Conservation (phyloP, 53 echinoderm and acorn worm species). For the Hippasteria phrygiana region DNA sequence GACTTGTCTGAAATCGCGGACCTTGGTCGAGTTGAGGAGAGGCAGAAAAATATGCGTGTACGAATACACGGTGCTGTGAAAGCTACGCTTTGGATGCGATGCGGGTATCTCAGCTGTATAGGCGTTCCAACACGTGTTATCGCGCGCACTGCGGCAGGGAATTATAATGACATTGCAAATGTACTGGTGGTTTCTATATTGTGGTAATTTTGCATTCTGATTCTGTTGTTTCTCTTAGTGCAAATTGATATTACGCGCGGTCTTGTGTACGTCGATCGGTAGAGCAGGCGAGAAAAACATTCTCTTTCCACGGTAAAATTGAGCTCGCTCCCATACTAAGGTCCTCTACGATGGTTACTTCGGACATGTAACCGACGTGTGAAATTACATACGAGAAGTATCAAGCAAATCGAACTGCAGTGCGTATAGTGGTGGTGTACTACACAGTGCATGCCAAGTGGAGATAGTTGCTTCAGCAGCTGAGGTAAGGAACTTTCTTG, state of each 20-base stretch:
- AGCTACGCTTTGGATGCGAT: neutral
- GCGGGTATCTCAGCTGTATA: neutral
- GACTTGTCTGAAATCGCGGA: neutral
- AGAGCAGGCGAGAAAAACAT: neutral
- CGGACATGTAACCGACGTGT: constrained; percentile 16
- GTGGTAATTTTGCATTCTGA: neutral
- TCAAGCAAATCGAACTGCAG: too few relatives aligned
- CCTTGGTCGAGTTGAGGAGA: neutral
- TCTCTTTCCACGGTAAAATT: neutral
- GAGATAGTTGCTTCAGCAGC: too few relatives aligned
- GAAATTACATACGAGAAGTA: constrained; percentile 16
- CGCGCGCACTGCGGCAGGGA: neutral
- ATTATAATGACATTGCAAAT: neutral
- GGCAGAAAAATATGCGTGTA: neutral
- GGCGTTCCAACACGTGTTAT: too few relatives aligned
- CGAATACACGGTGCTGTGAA: neutral
- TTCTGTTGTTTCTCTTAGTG: neutral
- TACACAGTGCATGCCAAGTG: too few relatives aligned
- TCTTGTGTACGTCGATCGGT: neutral
- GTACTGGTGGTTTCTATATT: neutral
- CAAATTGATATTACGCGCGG: neutral
- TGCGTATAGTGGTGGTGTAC: too few relatives aligned
- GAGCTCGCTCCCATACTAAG: neutral
- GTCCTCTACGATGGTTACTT: too few relatives aligned
- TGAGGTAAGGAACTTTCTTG: too few relatives aligned